Evolutionary conservation across 2,888 invertebrate genomes (phyloP).

Genomic region (Ceratothoa steindachneri): DNA sequence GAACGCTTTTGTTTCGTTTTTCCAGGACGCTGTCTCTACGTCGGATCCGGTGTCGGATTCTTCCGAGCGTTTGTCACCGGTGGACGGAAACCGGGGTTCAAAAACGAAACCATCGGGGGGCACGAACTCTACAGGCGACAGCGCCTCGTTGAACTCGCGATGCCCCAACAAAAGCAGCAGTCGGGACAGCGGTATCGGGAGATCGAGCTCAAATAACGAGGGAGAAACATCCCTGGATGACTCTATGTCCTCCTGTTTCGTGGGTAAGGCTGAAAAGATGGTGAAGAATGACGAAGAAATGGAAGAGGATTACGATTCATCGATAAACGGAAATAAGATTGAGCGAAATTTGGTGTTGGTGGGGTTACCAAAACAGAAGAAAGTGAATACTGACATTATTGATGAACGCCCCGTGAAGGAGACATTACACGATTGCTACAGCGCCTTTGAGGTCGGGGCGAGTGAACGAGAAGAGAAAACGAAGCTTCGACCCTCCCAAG

Average conservation of each 20-base stretch:
- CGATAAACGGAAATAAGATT: background rate
- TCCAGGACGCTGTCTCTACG: conserved; percentile 39
- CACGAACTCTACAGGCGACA: background rate
- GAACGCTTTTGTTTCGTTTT: too few species aligned
- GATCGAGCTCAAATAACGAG: conserved; percentile 26
- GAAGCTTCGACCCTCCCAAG: background rate
- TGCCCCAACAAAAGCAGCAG: conserved; percentile 17
- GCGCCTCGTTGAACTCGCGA: background rate
- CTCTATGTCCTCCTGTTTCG: conserved; percentile 7
- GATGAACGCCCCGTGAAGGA: background rate
- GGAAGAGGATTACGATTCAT: background rate
- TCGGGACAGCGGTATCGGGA: conserved; percentile 36
- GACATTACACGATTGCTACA: background rate
- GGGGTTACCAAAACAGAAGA: background rate
- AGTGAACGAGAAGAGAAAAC: background rate
- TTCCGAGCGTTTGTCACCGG: conserved; percentile 36
- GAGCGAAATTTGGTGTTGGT: background rate
- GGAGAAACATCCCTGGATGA: conserved; percentile 37
- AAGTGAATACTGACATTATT: background rate
- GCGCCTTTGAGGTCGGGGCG: background rate
- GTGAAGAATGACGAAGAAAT: background rate
- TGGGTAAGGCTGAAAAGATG: background rate
- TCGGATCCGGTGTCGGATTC: conserved; percentile 47
- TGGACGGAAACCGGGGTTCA: conserved; percentile 7
- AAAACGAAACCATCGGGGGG: background rate